Evolutionary conservation across 37 sponge, comb jelly and placozoan species (phyloP).

Genomic region (Tethya wilhelma): DNA sequence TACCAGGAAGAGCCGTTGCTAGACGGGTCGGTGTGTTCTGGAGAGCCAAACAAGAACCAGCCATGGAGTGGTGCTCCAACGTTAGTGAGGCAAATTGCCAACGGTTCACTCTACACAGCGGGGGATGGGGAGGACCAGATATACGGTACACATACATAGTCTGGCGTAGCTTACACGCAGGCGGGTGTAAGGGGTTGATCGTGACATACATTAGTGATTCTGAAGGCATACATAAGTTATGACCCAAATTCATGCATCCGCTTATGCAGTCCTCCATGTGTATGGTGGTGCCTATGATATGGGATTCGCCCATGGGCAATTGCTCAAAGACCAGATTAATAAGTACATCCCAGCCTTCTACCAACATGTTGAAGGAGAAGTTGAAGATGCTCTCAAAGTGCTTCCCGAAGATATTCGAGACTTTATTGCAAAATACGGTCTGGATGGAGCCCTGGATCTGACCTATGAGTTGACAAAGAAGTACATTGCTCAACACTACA

Average conservation of each 20-base stretch:
- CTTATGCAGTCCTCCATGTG: conserved; percentile 65
- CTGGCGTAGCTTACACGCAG: not conserved
- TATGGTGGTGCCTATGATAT: conserved; percentile 63
- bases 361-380: conserved; percentile 35
- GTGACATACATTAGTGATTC: too few species aligned
- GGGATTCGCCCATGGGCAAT: conserved; percentile 70
- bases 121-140: conserved; percentile 56
- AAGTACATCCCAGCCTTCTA: conserved; percentile 29
- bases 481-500: conserved; percentile 52
- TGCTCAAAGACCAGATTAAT: conserved; percentile 39
- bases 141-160: too few species aligned
- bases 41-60: conserved; percentile 34
- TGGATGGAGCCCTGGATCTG: conserved; percentile 52
- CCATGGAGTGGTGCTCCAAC: conserved; percentile 58
- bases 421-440: conserved; percentile 28
- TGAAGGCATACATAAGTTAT: too few species aligned
- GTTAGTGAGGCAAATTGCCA: conserved; percentile 31
- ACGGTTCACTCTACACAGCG: conserved; percentile 62
- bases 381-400: conserved; percentile 30
- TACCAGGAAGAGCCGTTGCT: not conserved
- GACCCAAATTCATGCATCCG: too few species aligned
- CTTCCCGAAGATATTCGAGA: conserved; percentile 37
- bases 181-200: too few species aligned
- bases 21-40: conserved; percentile 18
- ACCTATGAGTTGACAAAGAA: conserved; percentile 40